Percentiles rank a stretch among this genome's conserved stretches.
phyloP scores from a whole-genome alignment of 1,140 invertebrate species.

The Tetramorium parvispinum region DNA sequence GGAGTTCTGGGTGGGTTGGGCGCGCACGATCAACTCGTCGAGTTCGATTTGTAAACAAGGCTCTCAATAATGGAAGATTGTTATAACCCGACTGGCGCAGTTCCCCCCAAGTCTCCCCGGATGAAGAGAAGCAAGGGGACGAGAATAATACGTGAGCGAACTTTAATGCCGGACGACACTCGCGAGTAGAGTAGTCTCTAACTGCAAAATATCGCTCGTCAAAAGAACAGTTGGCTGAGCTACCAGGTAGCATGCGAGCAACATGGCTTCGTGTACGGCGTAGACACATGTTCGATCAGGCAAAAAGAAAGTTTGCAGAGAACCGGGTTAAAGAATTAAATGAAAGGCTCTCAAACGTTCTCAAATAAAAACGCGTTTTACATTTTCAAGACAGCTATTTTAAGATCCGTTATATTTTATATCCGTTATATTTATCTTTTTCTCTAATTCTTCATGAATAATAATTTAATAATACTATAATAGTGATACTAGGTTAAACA shows the following conservation, averaged over 20 bases:
- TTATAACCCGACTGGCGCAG: slow-evolving; percentile 69
- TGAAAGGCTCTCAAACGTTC: background rate
- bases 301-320: background rate
- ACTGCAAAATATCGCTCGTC: slow-evolving; percentile 49
- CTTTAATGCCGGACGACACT: slow-evolving; percentile 46
- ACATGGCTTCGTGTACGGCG: background rate
- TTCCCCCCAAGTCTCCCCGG: background rate
- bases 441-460: background rate
- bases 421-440: background rate
- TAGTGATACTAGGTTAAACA: background rate
- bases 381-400: background rate
- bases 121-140: slow-evolving; percentile 5
- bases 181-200: slow-evolving; percentile 16
- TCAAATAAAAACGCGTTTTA: background rate
- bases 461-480: background rate
- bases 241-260: background rate
- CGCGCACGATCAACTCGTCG: slow-evolving; percentile 63
- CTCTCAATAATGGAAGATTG: slow-evolving; percentile 78
- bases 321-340: background rate
- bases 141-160: slow-evolving; percentile 48
- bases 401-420: background rate
- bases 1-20: slow-evolving; percentile 28
- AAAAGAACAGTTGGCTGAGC: slow-evolving; percentile 32
- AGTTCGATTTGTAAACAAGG: slow-evolving; percentile 80
- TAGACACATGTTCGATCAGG: background rate